Evolutionary conservation across 2,888 invertebrate species (phyloP), one percentile per base, ranked within the genome.

Genomic region (Meta bourneti): DNA sequence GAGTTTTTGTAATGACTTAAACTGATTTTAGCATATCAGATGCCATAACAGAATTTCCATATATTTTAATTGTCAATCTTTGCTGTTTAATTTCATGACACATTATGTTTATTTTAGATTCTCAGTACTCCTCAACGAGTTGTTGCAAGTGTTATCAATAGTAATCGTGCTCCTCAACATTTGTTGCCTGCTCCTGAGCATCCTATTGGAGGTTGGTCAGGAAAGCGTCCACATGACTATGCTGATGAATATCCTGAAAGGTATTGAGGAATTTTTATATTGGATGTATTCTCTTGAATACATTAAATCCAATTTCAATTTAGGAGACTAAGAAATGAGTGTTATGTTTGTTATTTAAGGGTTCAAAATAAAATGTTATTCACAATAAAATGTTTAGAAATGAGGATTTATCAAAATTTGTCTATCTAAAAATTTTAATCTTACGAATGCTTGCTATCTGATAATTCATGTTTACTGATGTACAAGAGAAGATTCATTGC

Each of bases 171-270:
- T 7, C 93, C 93, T 48, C 93, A 93, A 69, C 91, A 90, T n/a
- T 82, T 92, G 19, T 72, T 93, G 54, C 93, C 93, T 20, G 54
- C 93, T 20, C 54, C 93, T 16, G 90, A 93, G 8, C 93, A 93
- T 78, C 20, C 92, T 49, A 80, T 93, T 7, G 91, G 88, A 51
- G 91, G 90, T 19, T 94, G 94, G 93, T 91, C 93, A 34, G 90
- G 92, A 72, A 93, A 93, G 85, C 86, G 93, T 71, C 89, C 90
- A 5, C 90, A 93, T 79, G 94, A 94, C 5, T 93, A 91, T 79
- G 61, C 93, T 48, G 95, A 95, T 19, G 95, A 95, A 75, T 95
- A 94, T 92, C 89, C 93, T 34, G 95, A 95, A 85, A 94, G 94
- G 94, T 94, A 93, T 90, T 93, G 16, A n/a, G 8, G 48, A 34